Base-by-base conservation (phyloP, 2,113 vertebrate species). In the Oryzias celebensis region DNA sequence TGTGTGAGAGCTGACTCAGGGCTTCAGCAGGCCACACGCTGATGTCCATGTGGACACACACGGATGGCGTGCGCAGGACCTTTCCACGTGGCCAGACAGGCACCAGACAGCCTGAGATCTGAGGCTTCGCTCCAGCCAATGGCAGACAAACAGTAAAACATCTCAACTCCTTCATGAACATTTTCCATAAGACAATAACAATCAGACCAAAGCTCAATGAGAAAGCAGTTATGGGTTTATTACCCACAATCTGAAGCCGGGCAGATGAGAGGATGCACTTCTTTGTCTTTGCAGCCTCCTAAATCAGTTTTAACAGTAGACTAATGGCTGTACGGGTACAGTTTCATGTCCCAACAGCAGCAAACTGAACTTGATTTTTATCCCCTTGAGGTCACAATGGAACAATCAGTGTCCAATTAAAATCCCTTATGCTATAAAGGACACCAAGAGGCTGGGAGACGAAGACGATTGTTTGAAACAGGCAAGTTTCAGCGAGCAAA, bases 381-480 rank as follows among this genome's bases (percentile, higher is more conserved):
- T 18, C 24, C 62, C 71, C 46, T 62, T 8, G 61, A 58, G 65
- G 67, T 75, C 71, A 58, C 47, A 18, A 59, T 42, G 51, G 71
- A 62, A 67, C 70, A 60, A 75, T 78, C 81, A 78, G 65, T 7
- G 45, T 83, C 83, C 79, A 85, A 83, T 87, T 85, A 87, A 74
- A 36, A 80, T 81, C 73, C 64, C 67, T 2, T 51, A 65, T 53
- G 76, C 57, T 54, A 45, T 41, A 58, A 69, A 78, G 67, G 56
- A 73, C 68, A 48, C 52, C 0, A 13, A 62, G 67, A 71, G n/a
- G 62, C 69, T 60, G 76, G 76, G 31, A 28, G 75, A 83, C 76
- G 80, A 81, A 78, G 77, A 46, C 65, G 56, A 58, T 48, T 7
- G 17, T 52, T 71, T 71, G 54, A 75, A 73, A 66, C 75, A 71